Base-by-base conservation (phyloP, 2,797 vertebrate species). In the Tauraco hartlaubi region DNA sequence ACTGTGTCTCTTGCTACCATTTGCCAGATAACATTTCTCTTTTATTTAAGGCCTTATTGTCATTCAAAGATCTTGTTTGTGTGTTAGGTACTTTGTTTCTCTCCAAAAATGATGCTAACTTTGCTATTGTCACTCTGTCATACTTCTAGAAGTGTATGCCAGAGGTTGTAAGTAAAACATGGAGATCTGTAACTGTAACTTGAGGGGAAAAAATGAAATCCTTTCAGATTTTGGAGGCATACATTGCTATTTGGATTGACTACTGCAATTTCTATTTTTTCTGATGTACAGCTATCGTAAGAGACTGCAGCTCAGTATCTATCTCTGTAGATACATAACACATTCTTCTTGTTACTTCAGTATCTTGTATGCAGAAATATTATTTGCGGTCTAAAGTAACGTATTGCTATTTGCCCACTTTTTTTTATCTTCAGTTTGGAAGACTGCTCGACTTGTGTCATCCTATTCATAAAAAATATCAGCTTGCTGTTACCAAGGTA, bases 401-500 rank as follows among this genome's bases (percentile, higher is more conserved):
- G 5, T 48, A 61, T 14, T 82, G 35, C 17, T 95, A 69, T 66
- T 90, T 89, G 15, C 90, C 9, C 92, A 2, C 35, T 7, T 73
- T 35, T 89, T 96, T 93, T 89, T 85, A 21, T 88, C 16, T 86
- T 33, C 95, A 99, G 99, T 99, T 98, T 90, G 99, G 99, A 84
- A 99, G 99, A 85, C 97, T 99, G 16, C 98, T 98, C 12, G 99
- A 99, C 84, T 92, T 99, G 67, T 99, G 99, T 95, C 99, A 99
- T 92, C 99, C 99, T 74, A 99, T 99, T 86, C 99, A 99, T 96
- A 99, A 98, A 97, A 99, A 99, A 96, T 99, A 99, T 93, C 99
- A 99, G 91, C 98, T 99, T 88, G 99, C 99, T 25, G 98, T 99
- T 80, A 99, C 99, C 82, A 99, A 99, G 95, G 98, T 99, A 25